Base-by-base conservation (phyloP, 1,140 invertebrate genomes). In the Coptotermes formosanus region DNA sequence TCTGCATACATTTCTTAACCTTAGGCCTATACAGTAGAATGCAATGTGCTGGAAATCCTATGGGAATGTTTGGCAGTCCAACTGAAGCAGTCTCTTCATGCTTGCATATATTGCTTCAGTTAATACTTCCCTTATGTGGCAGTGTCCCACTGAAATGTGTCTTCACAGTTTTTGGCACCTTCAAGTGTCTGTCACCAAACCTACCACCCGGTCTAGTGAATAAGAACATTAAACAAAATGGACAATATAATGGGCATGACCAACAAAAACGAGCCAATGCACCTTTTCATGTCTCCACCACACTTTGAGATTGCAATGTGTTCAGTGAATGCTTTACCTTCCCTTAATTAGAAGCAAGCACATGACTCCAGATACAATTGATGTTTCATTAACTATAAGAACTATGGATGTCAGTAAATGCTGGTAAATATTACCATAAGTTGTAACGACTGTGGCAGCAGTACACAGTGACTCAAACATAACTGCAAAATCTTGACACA, bases 151-250 rank as follows among this genome's bases (percentile, higher is more conserved):
- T n/a, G 64, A 75, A 75, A 9, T 75, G 64, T 30, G 64, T 75
- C n/a, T 75, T 30, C n/a, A 7, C 64, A 75, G 64, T 75, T n/a
- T 75, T 75, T 75, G 64, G 64, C 64, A 75, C n/a, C 30, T 75
- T 75, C 2, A 75, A 75, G n/a, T 75, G 64, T 75, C 64, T 75
- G 64, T 75, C 25, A 75, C 64, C 64, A 75, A 75, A 75, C 64
- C n/a, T 75, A 75, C 25, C 8, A 30, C 64, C 64, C 64, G 14
- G 25, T n/a, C 64, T 8, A 75, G n/a, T 21, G 52, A 21, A 30
- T 6, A 64, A 64, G 19, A 64, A 75, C 3, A 75, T n/a, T 9
- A 30, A 75, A 75, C n/a, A 75, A 30, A 75, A 30, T 25, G 30
- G 25, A 75, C 6, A 75, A 75, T 30, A n/a, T 64, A 64, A 21